Conservation (phyloP, 2,797 vertebrate species). For the Malurus leucopterus region DNA sequence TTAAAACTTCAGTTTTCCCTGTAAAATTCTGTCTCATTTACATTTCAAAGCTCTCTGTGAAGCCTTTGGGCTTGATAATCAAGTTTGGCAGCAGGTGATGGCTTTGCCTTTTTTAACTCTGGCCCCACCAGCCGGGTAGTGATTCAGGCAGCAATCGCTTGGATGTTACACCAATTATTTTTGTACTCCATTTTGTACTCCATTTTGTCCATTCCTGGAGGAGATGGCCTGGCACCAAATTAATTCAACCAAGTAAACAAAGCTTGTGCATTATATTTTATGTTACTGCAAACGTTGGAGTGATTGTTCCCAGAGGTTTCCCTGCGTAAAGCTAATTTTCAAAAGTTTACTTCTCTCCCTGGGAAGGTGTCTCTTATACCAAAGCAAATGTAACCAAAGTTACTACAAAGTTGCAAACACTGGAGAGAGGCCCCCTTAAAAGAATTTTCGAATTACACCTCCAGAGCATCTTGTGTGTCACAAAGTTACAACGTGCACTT, state of each 20-base stretch:
- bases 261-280: neutral
- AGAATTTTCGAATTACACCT: neutral
- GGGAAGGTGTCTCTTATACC: neutral
- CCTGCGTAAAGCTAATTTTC: neutral
- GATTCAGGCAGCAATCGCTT: neutral
- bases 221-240: neutral
- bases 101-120: neutral
- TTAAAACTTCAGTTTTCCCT: neutral
- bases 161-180: neutral
- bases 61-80: neutral
- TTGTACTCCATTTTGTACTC: neutral
- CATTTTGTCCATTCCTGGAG: neutral
- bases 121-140: neutral
- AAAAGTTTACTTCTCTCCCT: neutral
- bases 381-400: neutral
- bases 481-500: neutral
- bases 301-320: neutral
- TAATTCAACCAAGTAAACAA: neutral
- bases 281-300: neutral
- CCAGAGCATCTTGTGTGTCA: neutral
- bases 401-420: neutral
- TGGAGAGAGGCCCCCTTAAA: rapidly evolving
- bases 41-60: neutral
- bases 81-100: neutral
- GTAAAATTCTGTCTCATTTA: neutral